A percentile compares a stretch with the other conserved stretches of the same genome.
Conservation (phyloP, 1,140 invertebrate species). For the Araneus ventricosus region DNA sequence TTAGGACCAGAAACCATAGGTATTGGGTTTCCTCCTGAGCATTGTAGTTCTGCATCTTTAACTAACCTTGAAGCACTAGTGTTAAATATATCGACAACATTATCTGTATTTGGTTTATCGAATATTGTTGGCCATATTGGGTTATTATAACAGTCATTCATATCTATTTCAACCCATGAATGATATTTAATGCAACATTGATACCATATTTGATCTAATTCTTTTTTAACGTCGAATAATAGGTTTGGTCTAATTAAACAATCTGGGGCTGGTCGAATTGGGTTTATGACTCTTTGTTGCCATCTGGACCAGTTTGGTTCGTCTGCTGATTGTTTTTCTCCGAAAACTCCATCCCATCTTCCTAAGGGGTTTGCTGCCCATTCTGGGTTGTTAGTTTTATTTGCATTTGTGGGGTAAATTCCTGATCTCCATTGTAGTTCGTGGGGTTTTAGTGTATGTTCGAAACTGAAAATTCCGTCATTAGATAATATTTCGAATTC, state of each 20-base stretch:
- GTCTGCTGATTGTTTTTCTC: not conserved
- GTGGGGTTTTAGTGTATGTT: not conserved
- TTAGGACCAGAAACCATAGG: not conserved
- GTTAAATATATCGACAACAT: not conserved
- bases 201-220: not conserved
- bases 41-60: not conserved
- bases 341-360: not conserved
- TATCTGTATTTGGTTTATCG: not conserved
- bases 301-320: not conserved
- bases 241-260: not conserved
- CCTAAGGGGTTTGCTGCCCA: not conserved
- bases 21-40: not conserved
- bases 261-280: not conserved
- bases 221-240: not conserved
- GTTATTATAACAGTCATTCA: not conserved
- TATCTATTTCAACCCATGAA: not conserved
- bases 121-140: not conserved
- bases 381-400: not conserved
- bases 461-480: not conserved
- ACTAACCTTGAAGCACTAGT: not conserved
- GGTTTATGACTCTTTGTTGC: not conserved
- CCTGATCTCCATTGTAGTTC: not conserved
- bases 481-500: no score
- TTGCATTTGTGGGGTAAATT: not conserved
- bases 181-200: not conserved